These are phyloP conservation scores for Agonum fuliginosum DNA, from an alignment of 2,888 invertebrate species.

Conservation along the genomic window DNA sequence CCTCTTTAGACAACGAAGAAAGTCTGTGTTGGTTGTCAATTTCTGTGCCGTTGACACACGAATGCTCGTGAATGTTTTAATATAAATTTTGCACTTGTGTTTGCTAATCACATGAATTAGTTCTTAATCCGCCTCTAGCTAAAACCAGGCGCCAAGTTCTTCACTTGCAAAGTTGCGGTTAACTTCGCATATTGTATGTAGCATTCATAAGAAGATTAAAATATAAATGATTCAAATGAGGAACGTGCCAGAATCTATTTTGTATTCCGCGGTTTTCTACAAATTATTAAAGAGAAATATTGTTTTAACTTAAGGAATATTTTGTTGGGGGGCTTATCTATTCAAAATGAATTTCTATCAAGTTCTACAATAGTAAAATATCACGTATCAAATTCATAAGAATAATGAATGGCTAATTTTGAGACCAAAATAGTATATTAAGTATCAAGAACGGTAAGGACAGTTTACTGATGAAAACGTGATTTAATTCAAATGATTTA, in stretches of 20 bases:
- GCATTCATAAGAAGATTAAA: constrained; percentile 16
- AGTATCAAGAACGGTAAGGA: too few species aligned
- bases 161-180: constrained; percentile 20
- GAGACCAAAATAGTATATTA: too few species aligned
- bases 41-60: too few species aligned
- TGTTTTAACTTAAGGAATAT: not conserved
- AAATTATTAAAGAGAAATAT: not conserved
- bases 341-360: too few species aligned
- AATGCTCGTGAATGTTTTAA: not conserved
- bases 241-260: constrained; percentile 18
- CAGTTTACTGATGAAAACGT: too few species aligned
- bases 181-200: constrained; percentile 1
- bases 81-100: not conserved
- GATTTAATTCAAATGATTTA: too few species aligned
- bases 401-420: too few species aligned
- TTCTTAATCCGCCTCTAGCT: too few species aligned
- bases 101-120: too few species aligned
- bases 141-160: not conserved
- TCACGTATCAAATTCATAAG: too few species aligned
- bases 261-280: constrained; percentile 1
- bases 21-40: not conserved
- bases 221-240: constrained; percentile 24
- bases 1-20: not conserved
- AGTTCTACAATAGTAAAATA: too few species aligned
- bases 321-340: not conserved